Evolutionary conservation across 2,888 invertebrate genomes (phyloP).

Genomic region (Calliscelio sp.): DNA sequence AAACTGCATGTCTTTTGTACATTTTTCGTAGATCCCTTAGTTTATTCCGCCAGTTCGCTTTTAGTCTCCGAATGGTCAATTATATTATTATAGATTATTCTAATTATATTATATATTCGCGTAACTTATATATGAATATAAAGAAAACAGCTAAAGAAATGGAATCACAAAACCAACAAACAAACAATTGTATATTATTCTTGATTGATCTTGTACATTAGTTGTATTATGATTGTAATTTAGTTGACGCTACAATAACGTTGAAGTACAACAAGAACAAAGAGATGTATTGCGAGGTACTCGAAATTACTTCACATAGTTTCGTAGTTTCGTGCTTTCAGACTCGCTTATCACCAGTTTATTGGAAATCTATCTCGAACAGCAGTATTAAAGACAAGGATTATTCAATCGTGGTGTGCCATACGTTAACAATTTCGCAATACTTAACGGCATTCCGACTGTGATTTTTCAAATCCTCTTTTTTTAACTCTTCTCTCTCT

Average conservation of each 20-base stretch:
- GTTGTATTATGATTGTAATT: conserved; percentile 67
- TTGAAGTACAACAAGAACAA: conserved; percentile 71
- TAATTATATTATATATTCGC: too few relatives aligned
- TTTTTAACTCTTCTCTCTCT: too few relatives aligned
- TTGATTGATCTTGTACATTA: conserved; percentile 68
- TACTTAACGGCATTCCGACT: conserved; percentile 68
- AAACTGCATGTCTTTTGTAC: conserved; percentile 75
- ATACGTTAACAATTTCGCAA: conserved; percentile 77
- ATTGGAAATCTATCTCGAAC: conserved; percentile 61
- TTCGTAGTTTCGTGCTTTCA: conserved; percentile 49
- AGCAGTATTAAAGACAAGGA: conserved; percentile 60
- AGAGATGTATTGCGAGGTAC: conserved; percentile 59
- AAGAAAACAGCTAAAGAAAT: neutral
- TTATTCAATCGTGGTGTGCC: conserved; percentile 76
- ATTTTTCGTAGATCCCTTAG: conserved; percentile 75
- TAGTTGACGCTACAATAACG: conserved; percentile 56
- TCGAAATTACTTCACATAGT: conserved; percentile 60
- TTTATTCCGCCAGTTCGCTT: conserved; percentile 58
- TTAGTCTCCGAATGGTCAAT: conserved; percentile 63
- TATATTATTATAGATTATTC: too few relatives aligned
- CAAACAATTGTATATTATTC: conserved; percentile 68
- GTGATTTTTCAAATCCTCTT: conserved; percentile 50
- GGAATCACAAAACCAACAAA: neutral
- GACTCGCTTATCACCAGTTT: conserved; percentile 11
- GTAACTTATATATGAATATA: conserved; percentile 37